Conservation (phyloP, 2,888 invertebrate species). For the Lysandra coridon region DNA sequence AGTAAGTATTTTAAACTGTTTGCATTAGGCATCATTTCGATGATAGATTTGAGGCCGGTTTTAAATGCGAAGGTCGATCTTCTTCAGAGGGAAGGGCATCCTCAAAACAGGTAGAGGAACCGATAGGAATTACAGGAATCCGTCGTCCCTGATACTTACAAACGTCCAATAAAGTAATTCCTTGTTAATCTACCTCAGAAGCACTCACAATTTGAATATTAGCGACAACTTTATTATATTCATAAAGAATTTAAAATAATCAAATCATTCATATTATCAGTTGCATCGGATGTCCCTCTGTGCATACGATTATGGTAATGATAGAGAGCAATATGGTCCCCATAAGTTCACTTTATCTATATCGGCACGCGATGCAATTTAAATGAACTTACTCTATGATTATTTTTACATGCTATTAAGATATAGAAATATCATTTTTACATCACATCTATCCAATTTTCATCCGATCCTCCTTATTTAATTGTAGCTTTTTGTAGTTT, state of each 20-base stretch:
- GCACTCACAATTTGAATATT: background rate
- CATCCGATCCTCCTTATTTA: background rate
- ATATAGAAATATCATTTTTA: slow-evolving; percentile 35
- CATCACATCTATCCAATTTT: background rate
- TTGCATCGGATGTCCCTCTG: slow-evolving; percentile 36
- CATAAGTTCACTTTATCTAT: slow-evolving; percentile 65
- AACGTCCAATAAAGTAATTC: too few species aligned
- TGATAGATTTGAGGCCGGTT: background rate
- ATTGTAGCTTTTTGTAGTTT: background rate
- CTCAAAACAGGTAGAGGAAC: too few species aligned
- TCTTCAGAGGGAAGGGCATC: too few species aligned
- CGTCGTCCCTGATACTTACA: too few species aligned
- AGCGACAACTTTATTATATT: slow-evolving; percentile 12
- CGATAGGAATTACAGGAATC: too few species aligned
- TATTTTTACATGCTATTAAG: slow-evolving; percentile 56
- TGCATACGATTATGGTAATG: slow-evolving; percentile 73
- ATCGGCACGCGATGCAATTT: slow-evolving; percentile 72
- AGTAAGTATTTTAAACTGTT: background rate
- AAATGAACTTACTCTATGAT: slow-evolving; percentile 54
- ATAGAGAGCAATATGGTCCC: slow-evolving; percentile 76
- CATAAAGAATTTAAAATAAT: slow-evolving; percentile 26
- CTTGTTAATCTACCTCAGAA: too few species aligned
- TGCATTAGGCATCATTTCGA: background rate
- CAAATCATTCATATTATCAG: slow-evolving; percentile 22
- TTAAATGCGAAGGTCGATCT: too few species aligned